Base-by-base conservation (phyloP, 2,888 invertebrate genomes). In the Drosophila antonietae region DNA sequence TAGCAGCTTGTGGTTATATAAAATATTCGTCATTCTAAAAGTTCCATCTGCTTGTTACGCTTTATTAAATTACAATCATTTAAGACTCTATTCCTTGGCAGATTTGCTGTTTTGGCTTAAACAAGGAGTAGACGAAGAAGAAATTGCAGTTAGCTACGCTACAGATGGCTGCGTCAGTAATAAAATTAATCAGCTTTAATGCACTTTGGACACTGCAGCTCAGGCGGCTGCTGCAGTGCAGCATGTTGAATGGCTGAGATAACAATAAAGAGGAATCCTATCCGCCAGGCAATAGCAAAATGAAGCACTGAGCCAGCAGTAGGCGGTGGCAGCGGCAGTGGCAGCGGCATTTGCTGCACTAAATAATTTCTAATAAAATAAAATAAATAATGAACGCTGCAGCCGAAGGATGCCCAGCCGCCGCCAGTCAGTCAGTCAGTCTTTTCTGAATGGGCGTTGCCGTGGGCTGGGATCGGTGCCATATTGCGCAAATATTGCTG, bases 361-460 rank as follows among this genome's bases (percentile, higher is more conserved):
- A 84, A 87, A 87, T 88, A 88, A 87, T 87, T 87, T 88, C 89
- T 87, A 87, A 87, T 88, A 88, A 87, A 88, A 87, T 87, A 87
- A 88, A 87, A 87, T 87, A 87, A 87, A 87, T 88, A 87, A 88
- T 86, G 84, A 84, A 88, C 76, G 88, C 85, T 80, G 84, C 73
- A 56, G 47, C 64, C 64, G 57, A 78, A 79, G 73, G 73, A 75
- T 66, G 73, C 39, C 67, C 61, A 58, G 70, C 64, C 47, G 20
- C 20, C 20, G 20, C 20, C 20, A 20, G 20, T 20, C 20, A 49
- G 49, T n/a, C 9, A 46, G n/a, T 51, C 31, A 33, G 49, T 18
- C 31, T 49, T 49, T 31, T 31, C 47, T 28, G 47, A 28, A 9
- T 47, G 9, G 51, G 12, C 2, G 15, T 7, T 15, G 39, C 39